phyloP scores from a whole-genome alignment of 2,888 invertebrate species.

The Dexiosoma caninum region DNA sequence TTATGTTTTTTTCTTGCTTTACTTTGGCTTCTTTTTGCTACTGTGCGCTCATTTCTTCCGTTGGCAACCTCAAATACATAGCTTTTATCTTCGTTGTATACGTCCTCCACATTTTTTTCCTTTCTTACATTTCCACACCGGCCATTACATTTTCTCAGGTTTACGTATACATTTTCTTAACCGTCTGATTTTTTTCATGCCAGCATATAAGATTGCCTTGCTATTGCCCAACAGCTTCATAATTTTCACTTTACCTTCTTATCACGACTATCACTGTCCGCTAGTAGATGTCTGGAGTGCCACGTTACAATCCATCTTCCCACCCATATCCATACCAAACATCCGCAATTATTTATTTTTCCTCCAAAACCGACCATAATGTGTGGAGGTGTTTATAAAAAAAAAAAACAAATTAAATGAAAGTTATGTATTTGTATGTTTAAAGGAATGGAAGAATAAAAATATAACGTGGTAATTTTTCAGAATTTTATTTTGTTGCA shows the following conservation, averaged over 20 bases:
- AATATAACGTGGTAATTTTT: constrained; percentile 43
- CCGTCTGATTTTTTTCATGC: not conserved
- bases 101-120: not conserved
- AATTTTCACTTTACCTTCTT: constrained; percentile 51
- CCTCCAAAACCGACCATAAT: constrained; percentile 4
- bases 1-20: constrained; percentile 28
- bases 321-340: constrained; percentile 1
- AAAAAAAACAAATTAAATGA: not conserved
- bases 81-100: constrained; percentile 5
- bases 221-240: constrained; percentile 44
- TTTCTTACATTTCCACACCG: constrained; percentile 23
- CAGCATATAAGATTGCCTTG: not conserved
- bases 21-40: constrained; percentile 34
- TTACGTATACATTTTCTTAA: constrained; percentile 4
- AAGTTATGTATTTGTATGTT: not conserved
- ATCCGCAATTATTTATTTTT: constrained; percentile 19
- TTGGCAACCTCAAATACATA: constrained; percentile 40
- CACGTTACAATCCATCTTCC: not conserved
- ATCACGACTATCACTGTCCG: constrained; percentile 24
- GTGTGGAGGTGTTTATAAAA: not conserved
- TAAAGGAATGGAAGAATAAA: constrained; percentile 11
- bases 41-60: constrained; percentile 33
- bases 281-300: constrained; percentile 29
- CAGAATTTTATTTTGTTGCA: constrained; percentile 30
- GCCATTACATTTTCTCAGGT: constrained; percentile 35